phyloP scores from a whole-genome alignment of 2,888 invertebrate species.

The Nephrotoma flavescens region DNA sequence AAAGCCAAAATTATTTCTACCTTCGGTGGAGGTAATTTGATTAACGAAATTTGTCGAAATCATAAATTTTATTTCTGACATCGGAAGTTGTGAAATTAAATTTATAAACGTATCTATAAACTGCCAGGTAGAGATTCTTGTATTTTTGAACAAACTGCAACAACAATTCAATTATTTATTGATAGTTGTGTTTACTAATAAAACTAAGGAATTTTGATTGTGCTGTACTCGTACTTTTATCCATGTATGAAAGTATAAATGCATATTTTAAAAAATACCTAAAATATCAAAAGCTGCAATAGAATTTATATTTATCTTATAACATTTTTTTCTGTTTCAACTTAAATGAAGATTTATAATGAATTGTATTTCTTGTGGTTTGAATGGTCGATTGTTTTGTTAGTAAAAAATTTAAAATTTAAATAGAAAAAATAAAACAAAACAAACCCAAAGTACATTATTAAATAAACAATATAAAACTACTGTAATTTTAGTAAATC shows the following conservation, averaged over 20 bases:
- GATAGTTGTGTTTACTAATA: too few species aligned
- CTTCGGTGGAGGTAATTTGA: too few species aligned
- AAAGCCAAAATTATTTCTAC: too few species aligned
- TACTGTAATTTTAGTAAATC: not conserved
- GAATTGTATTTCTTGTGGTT: not conserved
- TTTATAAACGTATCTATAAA: too few species aligned
- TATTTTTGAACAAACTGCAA: too few species aligned
- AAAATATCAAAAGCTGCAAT: not conserved
- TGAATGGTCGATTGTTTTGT: not conserved
- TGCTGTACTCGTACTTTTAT: not conserved
- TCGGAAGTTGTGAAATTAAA: too few species aligned
- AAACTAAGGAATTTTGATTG: too few species aligned
- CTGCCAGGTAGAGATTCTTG: too few species aligned
- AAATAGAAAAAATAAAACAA: not conserved
- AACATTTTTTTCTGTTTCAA: not conserved
- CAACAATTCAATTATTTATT: too few species aligned
- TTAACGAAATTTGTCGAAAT: too few species aligned
- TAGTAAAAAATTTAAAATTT: not conserved
- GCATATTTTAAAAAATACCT: not conserved
- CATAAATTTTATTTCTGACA: too few species aligned
- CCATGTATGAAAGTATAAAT: not conserved
- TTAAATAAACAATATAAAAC: not conserved
- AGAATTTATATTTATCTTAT: not conserved
- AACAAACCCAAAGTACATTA: not conserved
- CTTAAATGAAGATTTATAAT: not conserved